These are phyloP conservation scores for Glossophaga mutica DNA, from an alignment of 2,797 vertebrate genomes.

Conservation along the genomic window DNA sequence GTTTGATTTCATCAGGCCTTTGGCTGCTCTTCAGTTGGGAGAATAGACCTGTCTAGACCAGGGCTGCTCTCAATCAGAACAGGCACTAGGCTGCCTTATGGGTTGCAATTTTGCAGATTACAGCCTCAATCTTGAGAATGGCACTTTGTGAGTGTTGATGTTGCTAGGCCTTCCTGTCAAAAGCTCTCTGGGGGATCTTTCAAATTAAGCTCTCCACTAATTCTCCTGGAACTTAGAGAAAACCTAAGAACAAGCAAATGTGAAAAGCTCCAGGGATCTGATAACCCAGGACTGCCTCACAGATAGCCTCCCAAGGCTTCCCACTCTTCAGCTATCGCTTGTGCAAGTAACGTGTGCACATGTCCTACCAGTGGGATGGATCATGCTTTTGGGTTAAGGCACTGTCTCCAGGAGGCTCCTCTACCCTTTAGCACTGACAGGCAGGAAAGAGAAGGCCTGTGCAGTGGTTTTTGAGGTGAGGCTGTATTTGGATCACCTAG, in stretches of 20 bases:
- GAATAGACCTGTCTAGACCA: background rate
- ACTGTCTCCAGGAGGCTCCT: background rate
- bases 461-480: background rate
- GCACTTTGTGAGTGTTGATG: conserved; percentile 4
- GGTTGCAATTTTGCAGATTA: conserved; percentile 40
- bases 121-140: background rate
- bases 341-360: background rate
- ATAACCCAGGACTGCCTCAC: background rate
- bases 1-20: background rate
- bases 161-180: background rate
- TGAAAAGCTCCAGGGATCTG: background rate
- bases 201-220: background rate
- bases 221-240: conserved; percentile 13
- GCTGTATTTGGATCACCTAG: background rate
- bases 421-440: background rate
- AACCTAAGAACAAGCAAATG: background rate
- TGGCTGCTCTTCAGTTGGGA: background rate
- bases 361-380: background rate
- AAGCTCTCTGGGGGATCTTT: conserved; percentile 30
- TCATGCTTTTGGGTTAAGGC: background rate
- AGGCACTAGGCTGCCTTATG: background rate
- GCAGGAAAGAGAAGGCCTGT: background rate
- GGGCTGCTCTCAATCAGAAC: background rate
- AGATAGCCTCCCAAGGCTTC: background rate
- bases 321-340: background rate